Percentiles rank a stretch among this genome's conserved stretches.
phyloP scores from a whole-genome alignment of 2,888 invertebrate genomes.

The Germaria angustata region DNA sequence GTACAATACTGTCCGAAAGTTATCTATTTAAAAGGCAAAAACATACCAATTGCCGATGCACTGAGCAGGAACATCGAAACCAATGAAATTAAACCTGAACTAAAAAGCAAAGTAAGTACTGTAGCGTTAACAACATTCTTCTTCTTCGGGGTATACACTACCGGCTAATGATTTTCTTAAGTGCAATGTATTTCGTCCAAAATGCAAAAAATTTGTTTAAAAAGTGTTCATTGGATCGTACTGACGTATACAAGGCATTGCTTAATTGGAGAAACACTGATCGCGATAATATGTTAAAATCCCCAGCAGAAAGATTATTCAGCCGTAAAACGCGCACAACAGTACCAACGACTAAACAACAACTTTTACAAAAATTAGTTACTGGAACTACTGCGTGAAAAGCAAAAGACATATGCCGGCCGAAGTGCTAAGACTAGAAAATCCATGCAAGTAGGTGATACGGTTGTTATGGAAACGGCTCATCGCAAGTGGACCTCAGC shows the following conservation, averaged over 20 bases:
- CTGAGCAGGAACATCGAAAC: constrained; percentile 62
- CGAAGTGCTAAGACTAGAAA: constrained; percentile 4
- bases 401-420: constrained; percentile 48
- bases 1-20: constrained; percentile 69
- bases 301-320: constrained; percentile 11
- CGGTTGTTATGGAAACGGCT: constrained; percentile 23
- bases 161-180: constrained; percentile 4
- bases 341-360: constrained; percentile 34
- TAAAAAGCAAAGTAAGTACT: constrained; percentile 4
- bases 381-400: constrained; percentile 25
- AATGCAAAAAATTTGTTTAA: constrained; percentile 6
- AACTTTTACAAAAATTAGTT: constrained; percentile 56
- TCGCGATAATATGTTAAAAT: constrained; percentile 15
- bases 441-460: constrained; percentile 14
- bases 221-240: background rate
- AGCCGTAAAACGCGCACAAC: constrained; percentile 55
- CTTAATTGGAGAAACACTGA: constrained; percentile 20
- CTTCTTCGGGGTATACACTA: background rate
- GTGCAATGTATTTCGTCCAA: constrained; percentile 1
- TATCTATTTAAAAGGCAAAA: constrained; percentile 68
- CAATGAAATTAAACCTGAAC: constrained; percentile 5
- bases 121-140: background rate
- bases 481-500: constrained; percentile 50
- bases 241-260: constrained; percentile 4
- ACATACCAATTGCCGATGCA: constrained; percentile 67